These are phyloP conservation scores for Cheirogaleus medius DNA, from an alignment of 2,113 vertebrate species.

Conservation along the genomic window DNA sequence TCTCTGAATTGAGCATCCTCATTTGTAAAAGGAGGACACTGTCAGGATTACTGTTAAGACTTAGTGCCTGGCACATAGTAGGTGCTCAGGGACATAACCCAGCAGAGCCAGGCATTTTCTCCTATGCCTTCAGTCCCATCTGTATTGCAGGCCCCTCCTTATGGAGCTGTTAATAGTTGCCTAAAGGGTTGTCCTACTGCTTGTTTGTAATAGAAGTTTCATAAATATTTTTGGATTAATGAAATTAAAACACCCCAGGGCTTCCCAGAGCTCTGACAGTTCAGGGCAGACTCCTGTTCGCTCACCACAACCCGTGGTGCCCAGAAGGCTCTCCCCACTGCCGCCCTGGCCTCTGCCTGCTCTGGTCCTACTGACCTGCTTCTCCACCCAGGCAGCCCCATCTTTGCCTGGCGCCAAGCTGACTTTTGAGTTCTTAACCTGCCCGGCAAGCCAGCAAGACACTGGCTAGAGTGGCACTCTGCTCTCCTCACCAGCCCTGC, in stretches of 20 bases:
- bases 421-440: neutral
- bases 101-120: neutral
- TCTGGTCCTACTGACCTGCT: neutral
- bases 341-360: neutral
- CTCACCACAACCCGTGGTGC: neutral
- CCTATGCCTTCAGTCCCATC: neutral
- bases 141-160: neutral
- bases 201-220: neutral
- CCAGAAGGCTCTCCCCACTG: neutral
- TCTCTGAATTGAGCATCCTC: neutral
- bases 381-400: neutral
- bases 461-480: neutral
- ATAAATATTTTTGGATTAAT: neutral
- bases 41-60: neutral
- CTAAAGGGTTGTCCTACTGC: neutral
- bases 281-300: neutral
- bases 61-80: neutral
- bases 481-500: neutral
- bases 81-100: neutral
- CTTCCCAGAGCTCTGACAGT: neutral
- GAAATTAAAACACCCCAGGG: neutral
- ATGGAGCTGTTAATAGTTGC: neutral
- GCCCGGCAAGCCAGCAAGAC: neutral
- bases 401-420: neutral
- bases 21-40: neutral